phyloP scores from a whole-genome alignment of 2,888 invertebrate species.

The Piscicola geometra region DNA sequence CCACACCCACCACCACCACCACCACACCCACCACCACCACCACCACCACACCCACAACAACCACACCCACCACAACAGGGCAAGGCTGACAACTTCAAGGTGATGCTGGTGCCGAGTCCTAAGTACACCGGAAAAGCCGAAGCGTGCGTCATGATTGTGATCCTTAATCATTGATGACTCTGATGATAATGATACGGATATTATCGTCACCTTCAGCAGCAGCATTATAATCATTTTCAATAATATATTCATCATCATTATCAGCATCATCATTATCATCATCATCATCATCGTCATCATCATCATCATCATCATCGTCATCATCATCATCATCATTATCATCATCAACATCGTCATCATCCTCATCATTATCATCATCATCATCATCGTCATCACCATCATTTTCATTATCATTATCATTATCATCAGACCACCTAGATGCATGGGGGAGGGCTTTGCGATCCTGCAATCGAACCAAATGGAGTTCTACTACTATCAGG shows the following conservation, averaged over 20 bases:
- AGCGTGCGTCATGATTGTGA: slow-evolving; percentile 59
- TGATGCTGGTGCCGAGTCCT: slow-evolving; percentile 90
- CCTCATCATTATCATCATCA: background rate
- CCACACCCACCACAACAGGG: slow-evolving; percentile 59
- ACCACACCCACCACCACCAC: too few species aligned
- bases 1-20: too few species aligned
- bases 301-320: slow-evolving; percentile 5
- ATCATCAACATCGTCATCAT: slow-evolving; percentile 12
- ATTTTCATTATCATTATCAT: background rate
- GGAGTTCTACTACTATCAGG: slow-evolving; percentile 93
- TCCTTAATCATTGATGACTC: background rate
- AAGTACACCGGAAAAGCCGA: slow-evolving; percentile 77
- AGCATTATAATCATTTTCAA: background rate
- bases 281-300: background rate
- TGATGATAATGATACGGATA: background rate
- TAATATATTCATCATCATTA: background rate
- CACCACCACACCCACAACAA: too few species aligned
- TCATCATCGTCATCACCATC: background rate
- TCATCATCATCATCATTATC: background rate
- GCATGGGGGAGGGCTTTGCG: slow-evolving; percentile 97
- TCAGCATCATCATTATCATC: background rate
- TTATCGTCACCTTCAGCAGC: background rate
- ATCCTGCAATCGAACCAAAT: slow-evolving; percentile 90
- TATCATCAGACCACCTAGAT: slow-evolving; percentile 70
- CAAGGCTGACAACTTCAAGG: slow-evolving; percentile 86